Evolutionary conservation across 2,113 vertebrate genomes (phyloP), one percentile per base, ranked within the genome.

Genomic region (Tragelaphus imberbis): DNA sequence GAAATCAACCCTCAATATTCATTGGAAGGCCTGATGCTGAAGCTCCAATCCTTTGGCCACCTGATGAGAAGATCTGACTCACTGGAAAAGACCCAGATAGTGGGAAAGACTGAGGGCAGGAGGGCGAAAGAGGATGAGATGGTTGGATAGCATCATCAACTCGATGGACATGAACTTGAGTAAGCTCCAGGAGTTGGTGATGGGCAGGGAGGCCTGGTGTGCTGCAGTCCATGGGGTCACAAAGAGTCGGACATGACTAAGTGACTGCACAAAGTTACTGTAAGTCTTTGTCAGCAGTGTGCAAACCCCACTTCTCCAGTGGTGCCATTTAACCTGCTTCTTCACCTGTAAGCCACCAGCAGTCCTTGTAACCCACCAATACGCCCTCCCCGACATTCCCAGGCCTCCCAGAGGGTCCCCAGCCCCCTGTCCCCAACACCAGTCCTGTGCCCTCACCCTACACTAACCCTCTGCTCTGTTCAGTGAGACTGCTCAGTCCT

Each of bases 321-420:
- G 13, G 1, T 3, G 6, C 4, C 63, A 0, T 2, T 2, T 0
- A 3, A 12, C 8, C 0, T 17, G 14, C 28, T 21, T 63, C 53
- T 10, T 58, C 44, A 17, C 23, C n/a, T 30, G 2, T 25, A 36
- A 16, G 53, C 15, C 47, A 21, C 33, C 25, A 2, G 30, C 0
- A 3, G 17, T 3, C 9, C 59, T 27, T 12, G 11, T 21, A 7
- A 8, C 23, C n/a, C 21, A 7, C 33, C 40, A 21, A 5, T 1
- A 27, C 16, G 1, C 44, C 68, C 80, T 58, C 44, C 0, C 28
- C 0, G 1, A 23, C 11, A 16, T 6, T 7, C 5, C 16, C 3
- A 12, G 40, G 13, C 58, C 23, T 47, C 36, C 44, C 3, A 2
- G 68, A 12, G 8, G 40, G 0, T 15, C 7, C 51, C 4, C 11